Evolutionary conservation across 2,888 invertebrate genomes (phyloP).

Genomic region (Drosophila kambysellisi): DNA sequence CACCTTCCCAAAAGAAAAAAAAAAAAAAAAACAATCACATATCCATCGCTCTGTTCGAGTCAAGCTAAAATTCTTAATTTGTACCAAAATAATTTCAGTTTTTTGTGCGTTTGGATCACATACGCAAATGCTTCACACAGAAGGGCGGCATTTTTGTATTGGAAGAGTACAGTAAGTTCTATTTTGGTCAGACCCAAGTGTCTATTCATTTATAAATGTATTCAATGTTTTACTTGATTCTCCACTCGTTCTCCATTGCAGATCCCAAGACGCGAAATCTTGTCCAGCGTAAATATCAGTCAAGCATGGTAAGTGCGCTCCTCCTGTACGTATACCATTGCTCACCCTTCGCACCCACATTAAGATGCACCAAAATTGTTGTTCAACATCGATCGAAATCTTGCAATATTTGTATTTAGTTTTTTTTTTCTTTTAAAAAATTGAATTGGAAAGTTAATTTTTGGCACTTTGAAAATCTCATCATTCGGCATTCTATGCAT

Average conservation of each 20-base stretch:
- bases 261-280: slow-evolving; percentile 99
- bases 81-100: slow-evolving; percentile 90
- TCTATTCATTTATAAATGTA: not conserved
- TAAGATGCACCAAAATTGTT: slow-evolving; percentile 21
- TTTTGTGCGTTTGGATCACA: slow-evolving; percentile 99
- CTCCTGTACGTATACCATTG: not conserved
- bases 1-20: not conserved
- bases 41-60: not conserved
- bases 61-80: slow-evolving; percentile 21
- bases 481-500: slow-evolving; percentile 12
- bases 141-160: slow-evolving; percentile 99
- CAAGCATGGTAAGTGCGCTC: slow-evolving; percentile 94
- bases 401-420: not conserved
- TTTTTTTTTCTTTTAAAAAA: not conserved
- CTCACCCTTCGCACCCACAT: slow-evolving; percentile 3
- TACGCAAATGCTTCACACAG: slow-evolving; percentile 99
- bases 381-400: not conserved
- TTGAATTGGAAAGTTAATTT: slow-evolving; percentile 3
- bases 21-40: not conserved
- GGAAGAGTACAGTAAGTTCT: slow-evolving; percentile 99
- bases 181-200: not conserved
- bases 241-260: slow-evolving; percentile 86
- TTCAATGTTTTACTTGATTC: not conserved
- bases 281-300: slow-evolving; percentile 98
- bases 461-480: slow-evolving; percentile 11